Evolutionary conservation across 1,140 invertebrate genomes (phyloP).

Genomic region (Trichonephila inaurata): DNA sequence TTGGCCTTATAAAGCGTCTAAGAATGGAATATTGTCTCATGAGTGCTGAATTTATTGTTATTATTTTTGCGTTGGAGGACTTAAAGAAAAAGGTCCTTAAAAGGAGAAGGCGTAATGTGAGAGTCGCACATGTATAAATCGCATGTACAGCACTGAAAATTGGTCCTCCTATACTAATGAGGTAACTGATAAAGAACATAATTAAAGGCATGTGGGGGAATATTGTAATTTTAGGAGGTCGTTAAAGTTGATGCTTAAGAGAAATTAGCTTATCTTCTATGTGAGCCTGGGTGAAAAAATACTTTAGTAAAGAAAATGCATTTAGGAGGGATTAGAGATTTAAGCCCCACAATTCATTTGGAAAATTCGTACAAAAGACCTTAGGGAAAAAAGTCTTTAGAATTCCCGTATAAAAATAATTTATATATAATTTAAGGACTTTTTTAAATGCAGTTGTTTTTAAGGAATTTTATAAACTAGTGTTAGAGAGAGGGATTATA

Average conservation of each 20-base stretch:
- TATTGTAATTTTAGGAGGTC: slow-evolving; percentile 25
- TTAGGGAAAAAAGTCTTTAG: not conserved
- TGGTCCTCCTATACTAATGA: slow-evolving; percentile 2
- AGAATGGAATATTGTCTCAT: slow-evolving; percentile 51
- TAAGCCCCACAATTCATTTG: not conserved
- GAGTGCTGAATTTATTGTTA: not conserved
- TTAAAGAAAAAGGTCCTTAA: not conserved
- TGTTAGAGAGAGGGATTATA: too few relatives aligned
- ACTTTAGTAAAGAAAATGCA: not conserved
- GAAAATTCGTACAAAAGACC: not conserved
- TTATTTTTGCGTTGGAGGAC: not conserved
- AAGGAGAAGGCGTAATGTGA: not conserved
- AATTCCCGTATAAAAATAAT: too few relatives aligned
- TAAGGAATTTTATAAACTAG: too few relatives aligned
- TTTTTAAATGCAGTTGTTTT: too few relatives aligned
- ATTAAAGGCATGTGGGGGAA: slow-evolving; percentile 43
- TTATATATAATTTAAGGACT: too few relatives aligned
- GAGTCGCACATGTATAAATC: not conserved
- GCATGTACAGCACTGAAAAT: not conserved
- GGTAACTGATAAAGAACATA: slow-evolving; percentile 33
- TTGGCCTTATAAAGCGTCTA: slow-evolving; percentile 47
- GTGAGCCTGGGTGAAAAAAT: not conserved
- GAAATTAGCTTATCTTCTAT: slow-evolving; percentile 41
- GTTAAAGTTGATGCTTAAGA: slow-evolving; percentile 36
- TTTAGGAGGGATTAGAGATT: slow-evolving; percentile 19